These are phyloP conservation scores for Lutra lutra DNA, from an alignment of 2,797 vertebrate genomes.

Conservation along the genomic window DNA sequence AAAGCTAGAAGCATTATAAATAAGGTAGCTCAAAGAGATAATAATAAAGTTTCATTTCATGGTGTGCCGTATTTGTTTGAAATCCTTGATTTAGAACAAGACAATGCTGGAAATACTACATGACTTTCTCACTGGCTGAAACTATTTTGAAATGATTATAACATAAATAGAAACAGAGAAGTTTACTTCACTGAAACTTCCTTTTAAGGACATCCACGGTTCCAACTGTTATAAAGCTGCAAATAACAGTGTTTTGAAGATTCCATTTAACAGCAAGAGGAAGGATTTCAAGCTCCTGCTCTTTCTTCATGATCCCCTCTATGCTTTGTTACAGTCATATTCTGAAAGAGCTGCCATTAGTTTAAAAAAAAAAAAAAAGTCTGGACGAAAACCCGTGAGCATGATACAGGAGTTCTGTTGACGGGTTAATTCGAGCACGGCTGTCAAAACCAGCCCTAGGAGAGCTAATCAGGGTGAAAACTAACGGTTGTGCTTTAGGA, in stretches of 20 bases:
- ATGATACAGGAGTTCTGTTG: not conserved
- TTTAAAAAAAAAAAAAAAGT: not conserved
- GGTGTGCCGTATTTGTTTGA: not conserved
- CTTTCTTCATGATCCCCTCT: not conserved
- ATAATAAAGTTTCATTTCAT: not conserved
- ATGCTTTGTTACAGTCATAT: not conserved
- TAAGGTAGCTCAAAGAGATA: not conserved
- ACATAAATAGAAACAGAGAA: constrained; percentile 75
- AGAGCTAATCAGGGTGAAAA: constrained; percentile 9
- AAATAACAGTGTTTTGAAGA: constrained; percentile 31
- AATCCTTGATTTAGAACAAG: constrained; percentile 25
- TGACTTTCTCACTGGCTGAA: not conserved
- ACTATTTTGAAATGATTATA: constrained; percentile 65
- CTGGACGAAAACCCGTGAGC: not conserved
- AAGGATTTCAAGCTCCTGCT: not conserved
- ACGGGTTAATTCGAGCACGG: constrained; percentile 16
- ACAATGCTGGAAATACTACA: not conserved
- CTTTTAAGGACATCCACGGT: constrained; percentile 73
- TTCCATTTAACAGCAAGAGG: not conserved
- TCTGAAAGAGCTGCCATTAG: constrained; percentile 20
- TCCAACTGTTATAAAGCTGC: constrained; percentile 43
- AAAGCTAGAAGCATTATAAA: not conserved
- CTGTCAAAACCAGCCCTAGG: constrained; percentile 28
- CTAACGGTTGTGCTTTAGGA: not conserved
- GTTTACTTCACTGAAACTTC: constrained; percentile 72